These are phyloP conservation scores for Zosterops japonicus DNA, from an alignment of 2,113 vertebrate species.

Conservation along the genomic window DNA sequence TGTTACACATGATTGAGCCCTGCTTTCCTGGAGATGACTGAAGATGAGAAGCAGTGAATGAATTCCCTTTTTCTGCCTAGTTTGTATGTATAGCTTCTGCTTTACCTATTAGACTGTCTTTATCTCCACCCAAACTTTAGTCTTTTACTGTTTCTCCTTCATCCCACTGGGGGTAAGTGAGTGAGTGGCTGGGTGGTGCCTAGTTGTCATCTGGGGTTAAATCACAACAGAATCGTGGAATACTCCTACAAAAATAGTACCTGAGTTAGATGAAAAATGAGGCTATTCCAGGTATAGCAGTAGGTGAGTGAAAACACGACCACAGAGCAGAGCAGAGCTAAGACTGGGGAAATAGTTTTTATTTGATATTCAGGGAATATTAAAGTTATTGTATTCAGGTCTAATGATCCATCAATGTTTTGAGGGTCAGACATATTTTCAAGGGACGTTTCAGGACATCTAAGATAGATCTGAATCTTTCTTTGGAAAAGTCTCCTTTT, in stretches of 20 bases:
- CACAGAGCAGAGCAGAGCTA: not conserved
- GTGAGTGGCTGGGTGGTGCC: rapidly evolving
- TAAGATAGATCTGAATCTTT: not conserved
- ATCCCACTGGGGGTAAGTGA: not conserved
- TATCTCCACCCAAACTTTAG: not conserved
- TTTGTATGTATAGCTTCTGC: not conserved
- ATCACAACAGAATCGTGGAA: not conserved
- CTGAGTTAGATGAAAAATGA: not conserved
- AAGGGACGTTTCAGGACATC: not conserved
- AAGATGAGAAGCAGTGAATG: not conserved
- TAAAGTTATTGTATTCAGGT: not conserved
- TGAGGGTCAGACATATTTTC: not conserved
- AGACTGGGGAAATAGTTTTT: not conserved
- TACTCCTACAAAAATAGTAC: not conserved
- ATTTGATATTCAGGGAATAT: not conserved
- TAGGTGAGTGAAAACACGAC: not conserved
- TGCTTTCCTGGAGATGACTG: not conserved
- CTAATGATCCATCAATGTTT: not conserved
- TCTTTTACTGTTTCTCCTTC: not conserved
- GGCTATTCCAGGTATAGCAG: not conserved
- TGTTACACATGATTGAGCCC: rapidly evolving
- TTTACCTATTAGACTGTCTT: not conserved
- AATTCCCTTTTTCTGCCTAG: not conserved
- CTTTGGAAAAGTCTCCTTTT: not conserved
- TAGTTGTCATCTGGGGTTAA: not conserved